Base-by-base conservation (phyloP, 2,888 invertebrate genomes). In the Stenodema calcarata region DNA sequence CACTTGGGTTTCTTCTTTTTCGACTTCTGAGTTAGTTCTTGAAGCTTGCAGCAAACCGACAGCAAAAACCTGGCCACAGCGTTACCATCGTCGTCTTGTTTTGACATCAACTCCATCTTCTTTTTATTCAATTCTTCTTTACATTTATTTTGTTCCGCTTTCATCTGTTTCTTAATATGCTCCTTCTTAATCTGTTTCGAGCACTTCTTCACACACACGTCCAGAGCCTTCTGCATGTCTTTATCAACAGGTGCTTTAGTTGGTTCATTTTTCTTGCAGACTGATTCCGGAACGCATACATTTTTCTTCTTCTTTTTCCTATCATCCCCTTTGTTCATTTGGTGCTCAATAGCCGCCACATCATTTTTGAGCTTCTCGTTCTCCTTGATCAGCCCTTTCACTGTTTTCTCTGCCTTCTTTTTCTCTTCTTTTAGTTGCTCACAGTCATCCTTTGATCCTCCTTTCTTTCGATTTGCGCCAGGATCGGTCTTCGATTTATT, bases 1-100 rank as follows among this genome's bases (percentile, higher is more conserved):
- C 84, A 84, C 28, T 84, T 84, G 4, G 30, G 18, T 75, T 84
- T 84, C 27, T 82, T 82, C 47, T 70, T 84, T 28, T 84, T 84
- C 27, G 47, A 27, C 44, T 84, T 84, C 12, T 75, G 41, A 16
- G 84, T 47, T n/a, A 84, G 16, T 9, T 70, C 44, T 30, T 84
- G 84, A 9, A 84, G 47, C 28, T 84, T 73, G 47, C 54, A 42
- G 50, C 84, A 84, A n/a, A 73, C 28, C 0, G 73, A 35, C 3
- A 73, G 42, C 47, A 84, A 42, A 28, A 84, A 44, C 16, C 28
- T 75, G 27, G 54, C 75, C 23, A 84, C n/a, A 44, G 18, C 73
- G 30, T 44, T 35, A 12, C n/a, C 47, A 16, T 84, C 84, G 2
- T 70, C 70, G 27, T 23, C 28, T n/a, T 81, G 30, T 16, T 35